Evolutionary conservation across 1,140 invertebrate species (phyloP).

Genomic region (Nixonia krombeini): DNA sequence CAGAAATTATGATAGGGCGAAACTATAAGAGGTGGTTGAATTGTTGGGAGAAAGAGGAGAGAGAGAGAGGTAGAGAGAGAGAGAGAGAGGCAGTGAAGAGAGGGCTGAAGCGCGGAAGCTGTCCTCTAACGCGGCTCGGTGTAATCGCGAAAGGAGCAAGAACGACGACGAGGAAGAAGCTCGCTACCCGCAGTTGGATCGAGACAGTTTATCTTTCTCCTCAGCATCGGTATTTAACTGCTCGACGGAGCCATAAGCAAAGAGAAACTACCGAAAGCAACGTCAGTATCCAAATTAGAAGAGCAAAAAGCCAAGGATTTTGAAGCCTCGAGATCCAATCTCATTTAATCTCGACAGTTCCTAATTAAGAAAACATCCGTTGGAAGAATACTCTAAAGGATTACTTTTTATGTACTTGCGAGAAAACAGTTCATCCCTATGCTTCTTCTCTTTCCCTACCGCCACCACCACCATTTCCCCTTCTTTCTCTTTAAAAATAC

Average conservation of each 20-base stretch:
- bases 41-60: no score
- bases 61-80: no score
- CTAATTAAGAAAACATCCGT: constrained; percentile 4
- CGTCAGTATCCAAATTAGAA: background rate
- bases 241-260: background rate
- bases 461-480: no score
- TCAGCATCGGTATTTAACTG: constrained; percentile 9
- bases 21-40: constrained; percentile 8
- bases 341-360: constrained; percentile 7
- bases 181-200: constrained; percentile 6
- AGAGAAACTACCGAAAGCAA: constrained; percentile 7
- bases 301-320: constrained; percentile 6
- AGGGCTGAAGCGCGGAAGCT: no score
- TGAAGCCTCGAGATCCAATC: constrained; percentile 1
- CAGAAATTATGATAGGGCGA: constrained; percentile 3
- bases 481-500: no score
- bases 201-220: constrained; percentile 10
- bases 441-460: no score
- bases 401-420: constrained; percentile 1
- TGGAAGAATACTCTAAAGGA: constrained; percentile 4
- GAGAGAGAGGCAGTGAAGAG: no score
- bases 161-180: constrained; percentile 8
- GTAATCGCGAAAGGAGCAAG: constrained; percentile 8
- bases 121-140: background rate
- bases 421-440: no score